Evolutionary conservation across 2,888 invertebrate species (phyloP), one percentile per base, ranked within the genome.

Genomic region (Phengaris alcon): DNA sequence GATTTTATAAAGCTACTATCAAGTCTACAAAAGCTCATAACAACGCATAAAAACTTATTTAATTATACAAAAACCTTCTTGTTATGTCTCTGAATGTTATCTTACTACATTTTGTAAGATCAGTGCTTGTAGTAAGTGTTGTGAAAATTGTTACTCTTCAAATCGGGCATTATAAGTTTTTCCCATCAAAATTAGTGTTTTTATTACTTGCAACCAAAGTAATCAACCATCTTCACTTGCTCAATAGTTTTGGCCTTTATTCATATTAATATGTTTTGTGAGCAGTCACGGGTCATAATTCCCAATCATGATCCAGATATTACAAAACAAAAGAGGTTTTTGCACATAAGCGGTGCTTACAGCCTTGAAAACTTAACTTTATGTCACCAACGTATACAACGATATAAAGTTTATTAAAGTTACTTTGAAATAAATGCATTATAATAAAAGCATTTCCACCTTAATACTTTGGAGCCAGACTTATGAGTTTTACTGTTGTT

Each of bases 321-420:
- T 77, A 77, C 74, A 75, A 76, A 72, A 75, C 74, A 54, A 68
- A 51, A 59, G 76, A 77, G 78, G 77, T 77, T 76, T 78, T 79
- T 76, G 78, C 75, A 77, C 75, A 75, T 59, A 59, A 68, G 72
- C 15, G 73, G 68, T 15, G 48, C 44, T 64, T 35, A 73, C 70
- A 74, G 69, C 73, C 75, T 69, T 48, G 8, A 69, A 48, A 69
- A 46, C 46, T 48, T 13, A 44, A 44, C 22, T 35, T 46, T 68
- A 68, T 12, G 12, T n/a, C 4, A n/a, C 46, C n/a, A 48, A 48
- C 59, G 8, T 48, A 6, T 48, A n/a, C n/a, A n/a, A n/a, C n/a
- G n/a, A n/a, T n/a, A 6, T 48, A 48, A 48, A 48, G 4, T 35
- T 35, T 35, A 35, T 35, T 3, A 22, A 22, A 22, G 22, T 22